Base-by-base conservation (phyloP, 2,797 vertebrate genomes). In the Amphiprion clarkii region DNA sequence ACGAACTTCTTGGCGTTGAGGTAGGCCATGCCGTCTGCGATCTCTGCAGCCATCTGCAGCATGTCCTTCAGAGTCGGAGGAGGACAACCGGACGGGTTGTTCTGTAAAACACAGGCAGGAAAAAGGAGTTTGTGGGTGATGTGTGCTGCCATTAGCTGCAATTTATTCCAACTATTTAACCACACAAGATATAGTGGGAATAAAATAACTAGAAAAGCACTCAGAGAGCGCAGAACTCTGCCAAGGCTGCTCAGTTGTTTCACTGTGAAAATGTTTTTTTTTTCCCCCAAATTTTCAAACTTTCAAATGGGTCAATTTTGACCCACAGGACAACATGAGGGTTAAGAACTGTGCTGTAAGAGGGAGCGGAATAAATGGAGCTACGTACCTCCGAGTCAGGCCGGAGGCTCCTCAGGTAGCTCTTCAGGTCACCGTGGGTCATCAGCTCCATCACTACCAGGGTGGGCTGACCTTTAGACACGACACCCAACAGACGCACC, bases 1-100 rank as follows among this genome's bases (percentile, higher is more conserved):
- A 99, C 98, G 44, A 99, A 99, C 83, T 99, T 99, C 85, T 99
- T 99, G 86, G 98, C 97, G 0, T 99, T 99, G 86, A 99, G 95
- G 89, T 99, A 99, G 2, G 98, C 98, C 98, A 99, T 99, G 63
- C 98, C 98, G 0, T 99, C 98, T 0, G 98, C 97, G 0, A 99
- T 99, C 91, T 99, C 98, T 0, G 96, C 97, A 0, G 98, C 96
- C 96, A 99, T 99, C 95, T 98, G 98, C 69, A 98, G 96, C 95
- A 99, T 98, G 86, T 98, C 96, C 75, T 96, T 95, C 70, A 99
- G 93, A 0, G 95, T 96, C 0, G 98, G 98, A 0, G 98, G 97
- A 0, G 96, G 94, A 0, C 96, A 95, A 1, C 97, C 97, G 0
- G 89, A 67, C 0, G 97, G 97, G 86, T 99, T 99, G 63, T 97